Conservation (phyloP, 2,888 invertebrate species). For the Cerastis leucographa region DNA sequence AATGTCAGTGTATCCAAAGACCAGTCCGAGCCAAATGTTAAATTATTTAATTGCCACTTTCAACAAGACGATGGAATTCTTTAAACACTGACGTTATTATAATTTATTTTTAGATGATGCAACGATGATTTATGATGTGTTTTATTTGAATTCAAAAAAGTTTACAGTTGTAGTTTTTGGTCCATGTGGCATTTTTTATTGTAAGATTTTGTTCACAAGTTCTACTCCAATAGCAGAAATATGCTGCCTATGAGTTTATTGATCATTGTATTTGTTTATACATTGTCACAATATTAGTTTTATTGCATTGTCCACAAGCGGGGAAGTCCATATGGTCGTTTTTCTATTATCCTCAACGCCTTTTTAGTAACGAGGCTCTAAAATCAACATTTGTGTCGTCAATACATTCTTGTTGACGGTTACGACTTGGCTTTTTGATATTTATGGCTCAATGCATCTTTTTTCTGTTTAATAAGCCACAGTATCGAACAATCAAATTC, state of each 20-base stretch:
- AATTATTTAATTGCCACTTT: slow-evolving; percentile 63
- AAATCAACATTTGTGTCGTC: slow-evolving; percentile 22
- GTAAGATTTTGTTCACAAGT: not conserved
- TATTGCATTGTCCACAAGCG: slow-evolving; percentile 22
- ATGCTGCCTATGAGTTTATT: not conserved
- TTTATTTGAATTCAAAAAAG: slow-evolving; percentile 6
- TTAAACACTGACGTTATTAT: slow-evolving; percentile 28
- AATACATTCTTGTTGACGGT: slow-evolving; percentile 9
- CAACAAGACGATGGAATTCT: slow-evolving; percentile 42
- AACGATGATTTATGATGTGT: slow-evolving; percentile 30
- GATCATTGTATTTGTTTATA: slow-evolving; percentile 2
- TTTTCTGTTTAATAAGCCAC: slow-evolving; percentile 39
- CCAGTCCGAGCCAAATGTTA: slow-evolving; percentile 46
- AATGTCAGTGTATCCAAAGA: slow-evolving; percentile 49
- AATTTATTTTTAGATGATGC: slow-evolving; percentile 26
- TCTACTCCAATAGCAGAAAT: not conserved
- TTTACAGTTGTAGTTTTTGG: not conserved
- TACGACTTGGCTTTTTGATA: slow-evolving; percentile 38
- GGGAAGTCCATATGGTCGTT: slow-evolving; percentile 39
- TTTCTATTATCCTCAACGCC: slow-evolving; percentile 41
- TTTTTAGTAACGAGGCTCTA: slow-evolving; percentile 17
- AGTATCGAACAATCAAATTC: slow-evolving; percentile 55
- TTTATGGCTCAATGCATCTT: slow-evolving; percentile 21
- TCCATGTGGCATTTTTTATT: not conserved
- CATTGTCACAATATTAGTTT: slow-evolving; percentile 19